These are phyloP conservation scores for Chaetodon auriga DNA, from an alignment of 2,113 vertebrate genomes.

Conservation along the genomic window DNA sequence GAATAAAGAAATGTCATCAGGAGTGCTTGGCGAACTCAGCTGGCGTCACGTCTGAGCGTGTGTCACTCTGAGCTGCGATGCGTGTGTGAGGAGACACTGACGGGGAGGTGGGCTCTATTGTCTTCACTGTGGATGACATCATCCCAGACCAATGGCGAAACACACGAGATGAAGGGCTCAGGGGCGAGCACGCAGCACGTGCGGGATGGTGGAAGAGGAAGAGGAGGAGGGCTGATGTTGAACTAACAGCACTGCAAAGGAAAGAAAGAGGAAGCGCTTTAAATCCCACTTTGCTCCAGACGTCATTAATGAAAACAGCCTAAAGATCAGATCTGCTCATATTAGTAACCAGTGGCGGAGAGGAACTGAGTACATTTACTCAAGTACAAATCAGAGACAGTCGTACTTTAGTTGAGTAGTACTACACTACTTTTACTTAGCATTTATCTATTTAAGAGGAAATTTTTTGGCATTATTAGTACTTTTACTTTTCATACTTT, in stretches of 20 bases:
- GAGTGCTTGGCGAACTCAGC: slow-evolving; percentile 70
- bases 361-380: too few relatives aligned
- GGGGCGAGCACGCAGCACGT: slow-evolving; percentile 75
- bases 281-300: background rate
- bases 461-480: background rate
- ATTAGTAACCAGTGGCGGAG: too few relatives aligned
- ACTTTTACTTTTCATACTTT: background rate
- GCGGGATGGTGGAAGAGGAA: slow-evolving; percentile 37
- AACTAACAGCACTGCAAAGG: background rate
- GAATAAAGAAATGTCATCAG: slow-evolving; percentile 37
- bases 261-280: background rate
- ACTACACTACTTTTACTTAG: too few relatives aligned
- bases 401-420: too few relatives aligned
- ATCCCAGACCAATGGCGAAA: slow-evolving; percentile 80
- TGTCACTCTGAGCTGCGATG: slow-evolving; percentile 77
- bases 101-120: slow-evolving; percentile 80
- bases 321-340: too few relatives aligned
- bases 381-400: too few relatives aligned
- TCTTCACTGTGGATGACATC: slow-evolving; percentile 84
- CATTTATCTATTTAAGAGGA: too few relatives aligned
- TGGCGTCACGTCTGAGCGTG: slow-evolving; percentile 75
- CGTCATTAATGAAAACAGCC: too few relatives aligned
- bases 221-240: background rate
- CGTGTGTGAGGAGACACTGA: slow-evolving; percentile 68
- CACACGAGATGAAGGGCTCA: slow-evolving; percentile 55